These are phyloP conservation scores for Nymphicus hollandicus DNA, from an alignment of 2,113 vertebrate genomes.

Conservation along the genomic window DNA sequence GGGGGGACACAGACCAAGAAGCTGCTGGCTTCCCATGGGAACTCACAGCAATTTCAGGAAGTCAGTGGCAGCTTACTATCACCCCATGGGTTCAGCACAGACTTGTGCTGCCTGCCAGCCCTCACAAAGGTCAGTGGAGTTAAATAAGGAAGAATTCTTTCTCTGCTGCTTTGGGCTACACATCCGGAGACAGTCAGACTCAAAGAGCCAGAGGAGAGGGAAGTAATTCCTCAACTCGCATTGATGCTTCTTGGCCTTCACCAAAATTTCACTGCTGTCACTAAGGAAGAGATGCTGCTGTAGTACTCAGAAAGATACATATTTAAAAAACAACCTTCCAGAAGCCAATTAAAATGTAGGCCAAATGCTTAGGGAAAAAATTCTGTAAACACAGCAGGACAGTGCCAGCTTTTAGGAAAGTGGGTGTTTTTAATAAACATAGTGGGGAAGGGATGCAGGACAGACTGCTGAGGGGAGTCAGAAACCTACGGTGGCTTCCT, in stretches of 20 bases:
- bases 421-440: constrained; percentile 11
- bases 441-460: neutral
- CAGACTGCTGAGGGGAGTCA: neutral
- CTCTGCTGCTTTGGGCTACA: neutral
- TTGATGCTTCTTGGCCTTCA: neutral
- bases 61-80: neutral
- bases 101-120: neutral
- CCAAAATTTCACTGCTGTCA: neutral
- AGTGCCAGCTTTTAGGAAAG: neutral
- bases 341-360: constrained; percentile 42
- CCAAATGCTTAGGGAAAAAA: constrained; percentile 48
- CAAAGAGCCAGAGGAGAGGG: neutral
- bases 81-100: neutral
- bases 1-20: neutral
- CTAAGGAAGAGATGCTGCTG: neutral
- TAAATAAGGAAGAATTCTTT: neutral
- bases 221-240: neutral
- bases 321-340: neutral
- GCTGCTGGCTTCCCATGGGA: neutral
- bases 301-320: neutral
- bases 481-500: neutral
- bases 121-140: neutral
- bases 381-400: constrained; percentile 34
- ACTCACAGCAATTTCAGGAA: neutral
- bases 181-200: neutral